Conservation (phyloP, 2,888 invertebrate species). For the Onchidella celtica region DNA sequence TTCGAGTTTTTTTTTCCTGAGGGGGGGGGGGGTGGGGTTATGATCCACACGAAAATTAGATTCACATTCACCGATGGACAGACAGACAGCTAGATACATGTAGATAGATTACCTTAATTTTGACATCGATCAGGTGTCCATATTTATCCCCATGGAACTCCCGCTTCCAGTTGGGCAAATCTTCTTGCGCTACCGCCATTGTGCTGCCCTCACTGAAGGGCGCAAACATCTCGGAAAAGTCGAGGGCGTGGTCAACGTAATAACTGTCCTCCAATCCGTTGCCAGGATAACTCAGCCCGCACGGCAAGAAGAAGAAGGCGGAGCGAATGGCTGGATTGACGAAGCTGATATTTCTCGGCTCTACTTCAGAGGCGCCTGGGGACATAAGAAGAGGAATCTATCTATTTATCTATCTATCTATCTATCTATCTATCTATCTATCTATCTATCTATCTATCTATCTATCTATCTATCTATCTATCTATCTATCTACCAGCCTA, state of each 20-base stretch:
- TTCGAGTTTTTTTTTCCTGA: no score
- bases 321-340: background rate
- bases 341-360: background rate
- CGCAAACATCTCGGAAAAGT: constrained; percentile 14
- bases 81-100: no score
- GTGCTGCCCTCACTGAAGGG: constrained; percentile 1
- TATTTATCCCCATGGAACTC: constrained; percentile 32
- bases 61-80: no score
- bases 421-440: no score
- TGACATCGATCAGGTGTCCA: constrained; percentile 21
- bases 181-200: background rate
- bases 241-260: constrained; percentile 14
- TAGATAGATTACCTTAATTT: constrained; percentile 7
- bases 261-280: constrained; percentile 10
- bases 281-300: background rate
- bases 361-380: background rate
- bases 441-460: no score
- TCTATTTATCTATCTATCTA: no score
- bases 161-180: constrained; percentile 34
- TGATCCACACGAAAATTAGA: no score
- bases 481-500: no score
- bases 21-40: no score
- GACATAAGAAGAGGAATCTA: background rate
- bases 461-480: no score
- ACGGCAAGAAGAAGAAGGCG: background rate